Evolutionary conservation across 2,888 invertebrate genomes (phyloP).

Genomic region (Ormyrus pomaceus): DNA sequence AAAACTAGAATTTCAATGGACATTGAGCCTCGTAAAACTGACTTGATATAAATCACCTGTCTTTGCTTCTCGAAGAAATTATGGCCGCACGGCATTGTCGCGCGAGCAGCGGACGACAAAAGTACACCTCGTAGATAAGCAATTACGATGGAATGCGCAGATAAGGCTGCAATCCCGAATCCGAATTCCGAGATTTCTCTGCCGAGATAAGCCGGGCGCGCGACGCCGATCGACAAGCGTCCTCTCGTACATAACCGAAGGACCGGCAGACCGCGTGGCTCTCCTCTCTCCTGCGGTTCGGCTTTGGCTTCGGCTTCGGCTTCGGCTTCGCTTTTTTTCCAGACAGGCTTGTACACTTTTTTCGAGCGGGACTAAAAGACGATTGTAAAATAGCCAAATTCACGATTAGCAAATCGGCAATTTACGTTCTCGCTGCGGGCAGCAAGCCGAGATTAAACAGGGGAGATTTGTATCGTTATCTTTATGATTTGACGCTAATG

Average conservation of each 20-base stretch:
- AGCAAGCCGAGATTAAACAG: neutral
- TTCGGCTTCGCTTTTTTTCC: too few relatives aligned
- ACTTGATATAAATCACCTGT: too few relatives aligned
- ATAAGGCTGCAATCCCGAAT: constrained; percentile 65
- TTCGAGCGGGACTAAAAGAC: neutral
- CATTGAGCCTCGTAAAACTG: too few relatives aligned
- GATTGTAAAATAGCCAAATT: neutral
- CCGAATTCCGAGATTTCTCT: constrained; percentile 69
- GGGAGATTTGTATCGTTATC: constrained; percentile 37
- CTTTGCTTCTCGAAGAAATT: too few relatives aligned
- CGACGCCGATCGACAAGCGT: neutral
- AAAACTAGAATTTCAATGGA: too few relatives aligned
- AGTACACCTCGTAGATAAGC: constrained; percentile 68
- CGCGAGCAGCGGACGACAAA: neutral
- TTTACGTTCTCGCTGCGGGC: constrained; percentile 6
- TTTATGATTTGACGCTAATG: constrained; percentile 33
- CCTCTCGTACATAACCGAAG: neutral
- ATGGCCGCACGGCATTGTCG: neutral
- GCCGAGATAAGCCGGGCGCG: constrained; percentile 62
- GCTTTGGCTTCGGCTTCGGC: too few relatives aligned
- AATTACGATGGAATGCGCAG: constrained; percentile 72
- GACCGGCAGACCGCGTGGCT: constrained; percentile 41
- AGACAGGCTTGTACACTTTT: neutral
- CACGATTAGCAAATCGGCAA: constrained; percentile 37
- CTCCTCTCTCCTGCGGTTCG: neutral